These are phyloP conservation scores for Polypedilum vanderplanki DNA, from an alignment of 1,140 invertebrate genomes.

Conservation along the genomic window DNA sequence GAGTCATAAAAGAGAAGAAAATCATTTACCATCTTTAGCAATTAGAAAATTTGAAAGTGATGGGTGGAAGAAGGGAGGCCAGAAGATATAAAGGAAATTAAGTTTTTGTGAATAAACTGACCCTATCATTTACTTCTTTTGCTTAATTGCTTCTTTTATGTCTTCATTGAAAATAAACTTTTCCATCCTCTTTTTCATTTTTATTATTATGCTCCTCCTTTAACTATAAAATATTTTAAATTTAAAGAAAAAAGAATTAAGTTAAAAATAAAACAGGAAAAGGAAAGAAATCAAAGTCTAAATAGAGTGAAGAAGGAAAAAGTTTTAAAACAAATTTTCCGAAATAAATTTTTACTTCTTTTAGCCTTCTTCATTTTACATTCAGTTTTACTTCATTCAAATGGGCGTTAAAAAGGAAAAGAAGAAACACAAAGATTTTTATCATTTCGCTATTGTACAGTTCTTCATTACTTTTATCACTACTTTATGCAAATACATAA, in stretches of 20 bases:
- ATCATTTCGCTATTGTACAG: neutral
- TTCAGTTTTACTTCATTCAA: neutral
- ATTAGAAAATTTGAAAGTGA: neutral
- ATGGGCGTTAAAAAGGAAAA: neutral
- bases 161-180: neutral
- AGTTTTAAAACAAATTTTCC: slow-evolving; percentile 8
- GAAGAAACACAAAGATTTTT: neutral
- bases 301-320: neutral
- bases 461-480: slow-evolving; percentile 7
- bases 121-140: slow-evolving; percentile 18
- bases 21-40: slow-evolving; percentile 13
- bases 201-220: no score
- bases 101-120: neutral
- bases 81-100: slow-evolving; percentile 2
- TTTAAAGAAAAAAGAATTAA: neutral
- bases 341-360: neutral
- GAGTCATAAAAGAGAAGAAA: neutral
- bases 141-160: slow-evolving; percentile 18
- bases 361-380: neutral
- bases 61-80: neutral
- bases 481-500: slow-evolving; percentile 24
- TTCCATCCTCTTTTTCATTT: neutral
- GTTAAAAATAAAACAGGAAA: neutral
- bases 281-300: neutral
- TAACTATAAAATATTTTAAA: no score